Evolutionary conservation across 2,797 vertebrate species (phyloP).

Genomic region (Catamblyrhynchus diadema): DNA sequence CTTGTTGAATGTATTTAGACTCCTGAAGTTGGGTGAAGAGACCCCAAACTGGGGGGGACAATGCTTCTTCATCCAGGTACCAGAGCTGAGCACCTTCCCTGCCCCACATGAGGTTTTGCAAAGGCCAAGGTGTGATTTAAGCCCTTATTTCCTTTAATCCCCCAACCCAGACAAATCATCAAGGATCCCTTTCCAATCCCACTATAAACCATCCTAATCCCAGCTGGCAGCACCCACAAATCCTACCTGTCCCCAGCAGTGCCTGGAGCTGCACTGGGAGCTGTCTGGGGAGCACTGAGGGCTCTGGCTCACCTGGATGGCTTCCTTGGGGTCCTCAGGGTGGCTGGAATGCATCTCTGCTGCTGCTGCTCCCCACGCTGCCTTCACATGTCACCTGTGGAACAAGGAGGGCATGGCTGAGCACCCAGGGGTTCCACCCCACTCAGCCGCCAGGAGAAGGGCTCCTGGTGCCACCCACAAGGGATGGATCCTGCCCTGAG

Average conservation of each 20-base stretch:
- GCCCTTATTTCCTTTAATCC: not conserved
- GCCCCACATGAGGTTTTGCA: fast-evolving
- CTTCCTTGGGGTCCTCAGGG: constrained; percentile 78
- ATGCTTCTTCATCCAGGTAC: not conserved
- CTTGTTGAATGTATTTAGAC: not conserved
- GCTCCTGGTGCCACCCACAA: not conserved
- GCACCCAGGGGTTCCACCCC: not conserved
- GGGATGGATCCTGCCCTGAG: fast-evolving
- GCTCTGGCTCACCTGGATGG: constrained; percentile 79
- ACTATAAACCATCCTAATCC: not conserved
- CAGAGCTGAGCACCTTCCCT: not conserved
- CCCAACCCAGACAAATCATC: not conserved
- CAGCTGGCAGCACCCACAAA: not conserved
- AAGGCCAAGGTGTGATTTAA: not conserved
- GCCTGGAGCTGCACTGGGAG: not conserved
- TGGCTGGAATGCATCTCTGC: constrained; percentile 88
- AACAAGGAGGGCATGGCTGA: not conserved
- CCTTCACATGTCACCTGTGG: constrained; percentile 77
- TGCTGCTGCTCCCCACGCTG: not conserved
- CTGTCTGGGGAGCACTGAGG: not conserved
- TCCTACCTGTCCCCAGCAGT: fast-evolving
- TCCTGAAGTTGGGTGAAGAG: not conserved
- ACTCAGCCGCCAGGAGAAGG: not conserved
- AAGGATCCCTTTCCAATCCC: not conserved
- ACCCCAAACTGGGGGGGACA: fast-evolving